Evolutionary conservation across 2,888 invertebrate species (phyloP).

Genomic region (Eristalinus aeneus): DNA sequence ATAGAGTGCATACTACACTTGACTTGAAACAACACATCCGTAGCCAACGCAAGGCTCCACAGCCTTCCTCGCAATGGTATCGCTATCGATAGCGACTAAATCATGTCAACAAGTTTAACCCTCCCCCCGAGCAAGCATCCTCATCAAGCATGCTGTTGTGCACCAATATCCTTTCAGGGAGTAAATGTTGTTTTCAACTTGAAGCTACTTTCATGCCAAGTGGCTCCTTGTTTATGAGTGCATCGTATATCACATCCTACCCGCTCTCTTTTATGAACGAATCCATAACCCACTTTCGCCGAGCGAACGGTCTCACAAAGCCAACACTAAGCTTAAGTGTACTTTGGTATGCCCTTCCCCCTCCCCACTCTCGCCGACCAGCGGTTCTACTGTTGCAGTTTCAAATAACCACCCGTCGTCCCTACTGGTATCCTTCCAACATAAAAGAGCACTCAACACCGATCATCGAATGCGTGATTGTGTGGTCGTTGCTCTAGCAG

Average conservation of each 20-base stretch:
- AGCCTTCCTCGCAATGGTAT: slow-evolving; percentile 8
- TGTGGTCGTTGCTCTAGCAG: not conserved
- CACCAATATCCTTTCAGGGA: slow-evolving; percentile 48
- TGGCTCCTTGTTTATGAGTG: slow-evolving; percentile 53
- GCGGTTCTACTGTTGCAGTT: slow-evolving; percentile 19
- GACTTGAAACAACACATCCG: not conserved
- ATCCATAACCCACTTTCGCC: slow-evolving; percentile 59
- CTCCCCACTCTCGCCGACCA: no score
- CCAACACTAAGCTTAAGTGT: slow-evolving; percentile 33
- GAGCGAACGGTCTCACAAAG: slow-evolving; percentile 33
- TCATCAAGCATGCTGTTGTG: not conserved
- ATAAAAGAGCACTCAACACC: slow-evolving; percentile 55
- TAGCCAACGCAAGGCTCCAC: not conserved
- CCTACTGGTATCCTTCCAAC: slow-evolving; percentile 43
- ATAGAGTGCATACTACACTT: slow-evolving; percentile 15
- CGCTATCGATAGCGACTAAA: slow-evolving; percentile 45
- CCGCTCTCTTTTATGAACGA: slow-evolving; percentile 25
- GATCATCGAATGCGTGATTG: slow-evolving; percentile 39
- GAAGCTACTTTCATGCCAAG: slow-evolving; percentile 65
- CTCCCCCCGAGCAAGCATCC: not conserved
- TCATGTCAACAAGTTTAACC: slow-evolving; percentile 62
- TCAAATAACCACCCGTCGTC: not conserved
- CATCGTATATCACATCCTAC: not conserved
- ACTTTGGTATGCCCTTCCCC: slow-evolving; percentile 10
- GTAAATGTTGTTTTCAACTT: slow-evolving; percentile 62